phyloP scores from a whole-genome alignment of 2,797 vertebrate species.

The Hydrolagus colliei region DNA sequence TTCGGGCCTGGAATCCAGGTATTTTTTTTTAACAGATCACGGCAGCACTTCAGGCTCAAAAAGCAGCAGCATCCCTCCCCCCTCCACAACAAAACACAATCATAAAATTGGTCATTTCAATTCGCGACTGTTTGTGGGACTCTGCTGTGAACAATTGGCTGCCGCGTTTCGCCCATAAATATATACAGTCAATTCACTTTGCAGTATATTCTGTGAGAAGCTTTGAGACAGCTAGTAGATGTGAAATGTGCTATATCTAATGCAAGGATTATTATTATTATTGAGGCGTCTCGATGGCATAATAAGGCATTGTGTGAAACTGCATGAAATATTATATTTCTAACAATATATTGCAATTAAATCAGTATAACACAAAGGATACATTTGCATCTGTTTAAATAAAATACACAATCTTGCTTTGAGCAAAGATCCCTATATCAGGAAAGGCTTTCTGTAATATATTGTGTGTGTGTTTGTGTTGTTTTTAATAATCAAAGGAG shows the following conservation, averaged over 20 bases:
- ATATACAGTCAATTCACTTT: no score
- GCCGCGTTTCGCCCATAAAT: no score
- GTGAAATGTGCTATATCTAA: no score
- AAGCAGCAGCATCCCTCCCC: background rate
- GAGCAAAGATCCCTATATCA: background rate
- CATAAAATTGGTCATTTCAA: no score
- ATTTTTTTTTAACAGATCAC: background rate
- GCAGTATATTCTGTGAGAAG: no score
- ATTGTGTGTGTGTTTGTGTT: background rate
- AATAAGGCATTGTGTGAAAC: no score
- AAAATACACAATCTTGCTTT: background rate
- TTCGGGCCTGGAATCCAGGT: background rate
- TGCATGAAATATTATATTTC: background rate
- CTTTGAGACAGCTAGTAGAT: no score
- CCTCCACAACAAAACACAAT: no score
- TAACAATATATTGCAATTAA: background rate
- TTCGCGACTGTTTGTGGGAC: no score
- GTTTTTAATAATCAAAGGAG: background rate
- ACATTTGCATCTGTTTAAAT: background rate
- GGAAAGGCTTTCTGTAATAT: background rate
- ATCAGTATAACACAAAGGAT: background rate
- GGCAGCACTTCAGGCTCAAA: background rate
- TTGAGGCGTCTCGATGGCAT: no score
- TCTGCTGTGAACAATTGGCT: no score
- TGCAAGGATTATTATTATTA: no score